phyloP scores from a whole-genome alignment of 2,797 vertebrate genomes.

The Gymnoscopelus microlampas region DNA sequence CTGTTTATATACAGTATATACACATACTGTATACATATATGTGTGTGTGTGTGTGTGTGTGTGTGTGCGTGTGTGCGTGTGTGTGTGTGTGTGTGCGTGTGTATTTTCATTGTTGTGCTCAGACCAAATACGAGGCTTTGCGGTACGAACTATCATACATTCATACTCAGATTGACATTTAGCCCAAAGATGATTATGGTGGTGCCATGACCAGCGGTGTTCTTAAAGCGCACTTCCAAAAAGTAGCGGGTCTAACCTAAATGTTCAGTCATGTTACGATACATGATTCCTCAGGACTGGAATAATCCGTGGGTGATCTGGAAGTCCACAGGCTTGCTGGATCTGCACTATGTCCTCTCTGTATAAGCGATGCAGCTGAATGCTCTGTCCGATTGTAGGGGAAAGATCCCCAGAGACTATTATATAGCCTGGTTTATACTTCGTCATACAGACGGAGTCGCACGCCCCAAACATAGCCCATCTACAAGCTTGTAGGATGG shows the following conservation, averaged over 20 bases:
- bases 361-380: constrained; percentile 40
- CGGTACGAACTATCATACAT: constrained; percentile 21
- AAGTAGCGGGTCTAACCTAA: constrained; percentile 50
- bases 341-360: constrained; percentile 38
- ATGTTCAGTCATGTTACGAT: constrained; percentile 36
- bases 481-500: too few species aligned
- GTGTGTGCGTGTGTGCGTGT: too few species aligned
- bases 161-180: constrained; percentile 34
- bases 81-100: too few species aligned
- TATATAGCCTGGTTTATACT: constrained; percentile 10
- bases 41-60: too few species aligned
- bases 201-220: constrained; percentile 36
- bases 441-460: too few species aligned
- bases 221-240: constrained; percentile 14
- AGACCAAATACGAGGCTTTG: constrained; percentile 43
- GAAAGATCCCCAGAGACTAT: constrained; percentile 55
- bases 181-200: constrained; percentile 49
- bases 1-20: too few species aligned
- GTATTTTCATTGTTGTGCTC: constrained; percentile 25
- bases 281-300: constrained; percentile 67
- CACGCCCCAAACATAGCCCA: too few species aligned
- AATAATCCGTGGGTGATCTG: constrained; percentile 51
- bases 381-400: constrained; percentile 46
- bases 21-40: too few species aligned
- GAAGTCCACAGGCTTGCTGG: constrained; percentile 37